These are phyloP conservation scores for Heliothis peltigera DNA, from an alignment of 2,888 invertebrate genomes.

Conservation along the genomic window DNA sequence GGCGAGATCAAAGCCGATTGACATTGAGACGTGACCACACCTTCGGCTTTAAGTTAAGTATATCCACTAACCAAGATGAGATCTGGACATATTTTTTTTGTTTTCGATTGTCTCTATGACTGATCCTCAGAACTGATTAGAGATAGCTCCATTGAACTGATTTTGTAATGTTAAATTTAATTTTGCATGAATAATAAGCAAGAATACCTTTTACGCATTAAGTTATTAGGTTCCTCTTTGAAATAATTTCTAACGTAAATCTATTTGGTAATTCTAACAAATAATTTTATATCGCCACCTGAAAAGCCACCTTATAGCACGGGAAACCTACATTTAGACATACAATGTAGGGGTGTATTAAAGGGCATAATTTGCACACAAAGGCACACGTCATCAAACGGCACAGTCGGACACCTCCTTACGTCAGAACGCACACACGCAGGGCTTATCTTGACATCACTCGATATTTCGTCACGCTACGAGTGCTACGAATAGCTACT, in stretches of 20 bases:
- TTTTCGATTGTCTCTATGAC: slow-evolving; percentile 33
- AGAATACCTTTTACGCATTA: not conserved
- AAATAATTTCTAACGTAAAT: not conserved
- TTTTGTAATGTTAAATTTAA: slow-evolving; percentile 34
- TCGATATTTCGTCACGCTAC: slow-evolving; percentile 57
- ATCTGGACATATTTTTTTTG: slow-evolving; percentile 44
- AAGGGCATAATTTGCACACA: slow-evolving; percentile 67
- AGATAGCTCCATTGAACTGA: slow-evolving; percentile 13
- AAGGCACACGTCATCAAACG: slow-evolving; percentile 71
- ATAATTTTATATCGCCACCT: too few relatives aligned
- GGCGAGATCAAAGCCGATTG: slow-evolving; percentile 76
- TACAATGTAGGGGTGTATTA: slow-evolving; percentile 30
- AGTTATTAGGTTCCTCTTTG: not conserved
- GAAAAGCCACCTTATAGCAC: too few relatives aligned
- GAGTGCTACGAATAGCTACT: slow-evolving; percentile 19
- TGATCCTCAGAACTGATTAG: slow-evolving; percentile 32
- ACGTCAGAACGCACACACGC: slow-evolving; percentile 65
- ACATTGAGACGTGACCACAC: slow-evolving; percentile 77
- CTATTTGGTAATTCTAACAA: not conserved
- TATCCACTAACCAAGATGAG: slow-evolving; percentile 55
- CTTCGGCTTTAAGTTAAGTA: slow-evolving; percentile 57
- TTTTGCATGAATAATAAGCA: slow-evolving; percentile 8
- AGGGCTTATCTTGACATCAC: slow-evolving; percentile 55
- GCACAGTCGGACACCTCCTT: slow-evolving; percentile 75
- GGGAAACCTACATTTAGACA: not conserved